Percentiles rank a stretch among this genome's conserved stretches.
Conservation (phyloP, 2,888 invertebrate species). For the Hemistola chrysoprasaria region DNA sequence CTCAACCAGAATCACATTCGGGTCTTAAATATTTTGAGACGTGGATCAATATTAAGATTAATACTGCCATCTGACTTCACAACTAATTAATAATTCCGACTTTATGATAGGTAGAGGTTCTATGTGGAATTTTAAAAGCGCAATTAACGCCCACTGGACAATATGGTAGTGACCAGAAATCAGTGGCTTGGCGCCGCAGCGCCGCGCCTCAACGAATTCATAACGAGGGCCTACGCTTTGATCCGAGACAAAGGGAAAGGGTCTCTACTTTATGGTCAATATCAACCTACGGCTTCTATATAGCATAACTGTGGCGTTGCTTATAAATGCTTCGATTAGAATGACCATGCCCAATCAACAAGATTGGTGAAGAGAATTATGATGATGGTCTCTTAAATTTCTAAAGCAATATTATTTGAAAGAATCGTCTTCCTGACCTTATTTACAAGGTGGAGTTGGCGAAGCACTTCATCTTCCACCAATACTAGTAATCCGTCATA, state of each 20-base stretch:
- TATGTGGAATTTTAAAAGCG: slow-evolving; percentile 18
- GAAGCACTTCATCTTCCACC: too few relatives aligned
- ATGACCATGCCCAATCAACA: slow-evolving; percentile 7
- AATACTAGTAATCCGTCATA: too few relatives aligned
- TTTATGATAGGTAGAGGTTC: slow-evolving; percentile 10
- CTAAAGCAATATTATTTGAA: too few relatives aligned
- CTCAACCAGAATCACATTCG: too few relatives aligned
- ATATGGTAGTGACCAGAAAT: slow-evolving; percentile 7
- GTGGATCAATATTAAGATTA: too few relatives aligned
- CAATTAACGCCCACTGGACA: slow-evolving; percentile 11
- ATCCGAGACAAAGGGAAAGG: slow-evolving; percentile 34
- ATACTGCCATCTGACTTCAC: too few relatives aligned
- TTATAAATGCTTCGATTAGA: too few relatives aligned
- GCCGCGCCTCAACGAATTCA: slow-evolving; percentile 7
- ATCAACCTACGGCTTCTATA: slow-evolving; percentile 18
- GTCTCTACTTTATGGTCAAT: slow-evolving; percentile 28
- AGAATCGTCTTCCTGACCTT: too few relatives aligned
- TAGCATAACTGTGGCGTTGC: neutral
- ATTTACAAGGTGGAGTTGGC: too few relatives aligned
- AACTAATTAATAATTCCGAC: too few relatives aligned
- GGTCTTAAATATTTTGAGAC: too few relatives aligned
- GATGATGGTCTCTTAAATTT: too few relatives aligned
- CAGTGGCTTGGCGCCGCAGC: slow-evolving; percentile 17
- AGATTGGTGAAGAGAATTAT: neutral
- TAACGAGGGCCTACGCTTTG: slow-evolving; percentile 18